phyloP scores from a whole-genome alignment of 2,113 vertebrate genomes.

The Balaeniceps rex region DNA sequence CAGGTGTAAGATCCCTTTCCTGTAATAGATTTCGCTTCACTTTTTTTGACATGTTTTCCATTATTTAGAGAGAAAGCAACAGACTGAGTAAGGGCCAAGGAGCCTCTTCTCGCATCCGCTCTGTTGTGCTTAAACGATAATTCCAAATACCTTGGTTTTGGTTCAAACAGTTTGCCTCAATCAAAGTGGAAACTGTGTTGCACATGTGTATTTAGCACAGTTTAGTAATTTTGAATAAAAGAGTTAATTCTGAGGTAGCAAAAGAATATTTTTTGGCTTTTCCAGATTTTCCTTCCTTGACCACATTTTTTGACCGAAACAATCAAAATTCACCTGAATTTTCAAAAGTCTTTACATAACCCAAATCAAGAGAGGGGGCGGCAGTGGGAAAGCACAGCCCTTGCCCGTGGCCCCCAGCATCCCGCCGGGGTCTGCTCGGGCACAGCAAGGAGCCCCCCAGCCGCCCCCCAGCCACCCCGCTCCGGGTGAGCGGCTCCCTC shows the following conservation, averaged over 20 bases:
- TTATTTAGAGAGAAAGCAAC: background rate
- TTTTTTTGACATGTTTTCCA: background rate
- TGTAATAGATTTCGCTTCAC: background rate
- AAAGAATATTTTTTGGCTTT: background rate
- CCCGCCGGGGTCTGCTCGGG: accelerated
- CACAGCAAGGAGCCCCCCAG: background rate
- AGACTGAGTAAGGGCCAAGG: background rate
- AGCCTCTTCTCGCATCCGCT: background rate
- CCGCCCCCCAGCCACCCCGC: background rate
- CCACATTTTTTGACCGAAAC: background rate
- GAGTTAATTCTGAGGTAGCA: background rate
- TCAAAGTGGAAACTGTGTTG: background rate
- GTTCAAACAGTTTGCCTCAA: background rate
- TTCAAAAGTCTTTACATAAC: background rate
- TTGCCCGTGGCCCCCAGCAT: too few relatives aligned
- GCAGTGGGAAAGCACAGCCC: background rate
- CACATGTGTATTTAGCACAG: background rate
- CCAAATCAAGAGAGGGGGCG: background rate
- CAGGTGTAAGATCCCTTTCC: background rate
- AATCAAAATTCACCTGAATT: background rate
- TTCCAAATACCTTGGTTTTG: background rate
- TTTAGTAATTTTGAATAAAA: background rate
- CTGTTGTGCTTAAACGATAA: background rate
- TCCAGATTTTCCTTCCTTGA: background rate
- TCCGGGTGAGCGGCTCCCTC: background rate